These are phyloP conservation scores for Perognathus longimembris DNA, from an alignment of 2,113 vertebrate species.

Conservation along the genomic window DNA sequence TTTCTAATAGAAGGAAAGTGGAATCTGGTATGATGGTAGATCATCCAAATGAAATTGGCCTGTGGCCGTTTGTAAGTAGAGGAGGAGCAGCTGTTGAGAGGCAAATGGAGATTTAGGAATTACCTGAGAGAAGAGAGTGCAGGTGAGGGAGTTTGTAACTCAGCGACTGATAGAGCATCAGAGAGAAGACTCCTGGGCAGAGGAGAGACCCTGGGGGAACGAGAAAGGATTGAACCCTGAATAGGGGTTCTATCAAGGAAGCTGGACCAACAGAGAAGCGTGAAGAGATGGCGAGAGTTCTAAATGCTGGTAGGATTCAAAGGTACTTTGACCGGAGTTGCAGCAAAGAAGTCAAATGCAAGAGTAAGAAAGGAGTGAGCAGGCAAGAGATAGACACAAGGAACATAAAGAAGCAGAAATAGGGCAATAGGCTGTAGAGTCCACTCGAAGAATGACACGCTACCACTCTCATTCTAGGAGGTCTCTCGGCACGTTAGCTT, in stretches of 20 bases:
- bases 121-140: background rate
- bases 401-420: background rate
- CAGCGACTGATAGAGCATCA: background rate
- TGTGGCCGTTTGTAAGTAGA: background rate
- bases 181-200: background rate
- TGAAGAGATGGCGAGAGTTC: background rate
- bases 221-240: background rate
- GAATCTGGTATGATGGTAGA: background rate
- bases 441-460: background rate
- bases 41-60: background rate
- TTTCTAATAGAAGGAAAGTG: background rate
- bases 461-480: background rate
- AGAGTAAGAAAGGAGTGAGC: background rate
- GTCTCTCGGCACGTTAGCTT: background rate
- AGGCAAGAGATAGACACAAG: background rate
- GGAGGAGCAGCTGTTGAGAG: background rate
- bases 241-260: background rate
- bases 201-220: background rate
- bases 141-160: background rate
- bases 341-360: background rate
- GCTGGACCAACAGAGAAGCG: background rate
- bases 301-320: background rate
- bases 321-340: background rate
- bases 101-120: background rate
- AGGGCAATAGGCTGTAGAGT: background rate